Base-by-base conservation (phyloP, 2,888 invertebrate species). In the Ectemnius lituratus region DNA sequence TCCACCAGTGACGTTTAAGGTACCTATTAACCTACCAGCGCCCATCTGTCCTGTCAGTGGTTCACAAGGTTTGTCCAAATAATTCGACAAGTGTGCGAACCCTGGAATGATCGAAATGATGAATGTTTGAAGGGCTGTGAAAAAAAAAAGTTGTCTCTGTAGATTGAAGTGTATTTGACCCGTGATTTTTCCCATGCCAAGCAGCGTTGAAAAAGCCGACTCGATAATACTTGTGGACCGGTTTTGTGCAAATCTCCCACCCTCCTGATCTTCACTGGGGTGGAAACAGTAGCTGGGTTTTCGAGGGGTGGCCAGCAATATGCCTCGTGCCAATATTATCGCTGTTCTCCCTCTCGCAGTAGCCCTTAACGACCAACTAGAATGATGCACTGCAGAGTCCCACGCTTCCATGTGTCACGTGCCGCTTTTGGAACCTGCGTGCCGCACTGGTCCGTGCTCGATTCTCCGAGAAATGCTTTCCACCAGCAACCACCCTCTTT, bases 291-390 rank as follows among this genome's bases (percentile, higher is more conserved):
- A 69, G 72, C 78, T 67, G 61, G 76, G 61, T 71, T 70, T 64
- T 52, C 16, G 52, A 52, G 79, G 79, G 66, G 66, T 66, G 60
- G 1, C 45, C 70, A 11, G 84, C 88, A 90, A 89, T 90, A 90
- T 90, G 90, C 84, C 88, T 84, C 88, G 89, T 89, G 90, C 88
- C 88, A 90, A 86, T 85, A 88, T 87, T 85, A 87, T 84, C 88
- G 81, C 81, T 63, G 75, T 73, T 70, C 81, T 81, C 79, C 81
- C 82, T 74, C 67, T 76, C 23, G 46, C 73, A 73, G 81, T 23
- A 69, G 70, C 70, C 72, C 73, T 78, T 83, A 83, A 84, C 81
- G 83, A 83, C 63, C 72, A 56, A 49, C 37, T 71, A 72, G 72
- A 76, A 78, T 73, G 74, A 78, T 78, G 82, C 82, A 86, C 85